A percentile compares a stretch with the other conserved stretches of the same genome.
These are phyloP conservation scores for Dermolepida albohirtum DNA, from an alignment of 2,888 invertebrate genomes.

Conservation along the genomic window DNA sequence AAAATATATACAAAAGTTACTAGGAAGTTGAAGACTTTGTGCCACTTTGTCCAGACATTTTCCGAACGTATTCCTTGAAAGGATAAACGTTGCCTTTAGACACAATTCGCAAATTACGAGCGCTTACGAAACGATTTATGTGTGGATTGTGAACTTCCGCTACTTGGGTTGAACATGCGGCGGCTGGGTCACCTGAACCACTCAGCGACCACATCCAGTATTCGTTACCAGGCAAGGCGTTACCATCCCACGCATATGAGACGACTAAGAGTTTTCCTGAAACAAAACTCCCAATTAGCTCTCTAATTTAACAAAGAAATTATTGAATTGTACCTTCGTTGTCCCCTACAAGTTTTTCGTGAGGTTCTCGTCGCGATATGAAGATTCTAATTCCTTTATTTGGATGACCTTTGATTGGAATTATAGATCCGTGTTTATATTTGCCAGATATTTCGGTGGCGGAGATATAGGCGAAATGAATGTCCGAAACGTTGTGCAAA, in stretches of 20 bases:
- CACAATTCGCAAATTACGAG: slow-evolving; percentile 68
- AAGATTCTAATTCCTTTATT: slow-evolving; percentile 51
- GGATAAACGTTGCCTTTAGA: slow-evolving; percentile 55
- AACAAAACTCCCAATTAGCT: slow-evolving; percentile 40
- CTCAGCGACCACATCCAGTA: slow-evolving; percentile 73
- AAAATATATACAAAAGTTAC: no score
- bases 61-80: slow-evolving; percentile 47
- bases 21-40: no score
- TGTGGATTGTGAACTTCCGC: slow-evolving; percentile 73
- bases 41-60: no score
- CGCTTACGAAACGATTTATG: slow-evolving; percentile 69
- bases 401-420: slow-evolving; percentile 47
- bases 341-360: slow-evolving; percentile 56
- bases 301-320: background rate
- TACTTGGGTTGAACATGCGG: slow-evolving; percentile 72
- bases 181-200: slow-evolving; percentile 73
- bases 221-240: slow-evolving; percentile 80
- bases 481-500: slow-evolving; percentile 49
- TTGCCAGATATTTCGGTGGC: slow-evolving; percentile 30
- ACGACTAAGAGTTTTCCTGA: slow-evolving; percentile 68
- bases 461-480: slow-evolving; percentile 54
- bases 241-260: slow-evolving; percentile 80
- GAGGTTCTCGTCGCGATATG: slow-evolving; percentile 61
- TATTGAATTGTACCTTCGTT: slow-evolving; percentile 42
- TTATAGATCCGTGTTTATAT: slow-evolving; percentile 44